Base-by-base conservation (phyloP, 2,113 vertebrate species). In the Chloroceryle aenea region DNA sequence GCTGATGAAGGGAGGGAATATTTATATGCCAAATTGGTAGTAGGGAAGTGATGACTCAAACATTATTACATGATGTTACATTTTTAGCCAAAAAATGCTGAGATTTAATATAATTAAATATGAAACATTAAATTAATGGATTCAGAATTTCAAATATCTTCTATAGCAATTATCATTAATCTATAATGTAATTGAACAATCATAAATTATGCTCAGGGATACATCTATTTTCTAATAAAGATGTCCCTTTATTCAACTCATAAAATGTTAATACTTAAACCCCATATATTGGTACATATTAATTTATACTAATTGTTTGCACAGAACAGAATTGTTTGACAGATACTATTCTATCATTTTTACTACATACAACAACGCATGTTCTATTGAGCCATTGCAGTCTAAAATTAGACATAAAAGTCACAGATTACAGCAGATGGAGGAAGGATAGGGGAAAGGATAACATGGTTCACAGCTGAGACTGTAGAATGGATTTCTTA, bases 101-200 rank as follows among this genome's bases (percentile, higher is more conserved):
- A 91, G n/a, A n/a, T n/a, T n/a, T 16, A 50, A 87, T 87, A 72
- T 95, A 74, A 92, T 95, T 95, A 95, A 95, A 82, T 74, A 94
- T 78, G 61, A 95, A 97, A 87, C 16, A 73, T 75, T 64, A 82
- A 34, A 91, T 91, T 62, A 95, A 81, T 92, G 14, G 56, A 78
- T 78, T 72, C 69, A 81, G 32, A 94, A 63, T 75, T 50, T 63
- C 77, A 81, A 90, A 81, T 21, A 59, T 78, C 66, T 81, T 86
- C 68, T 56, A 43, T 20, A 71, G 22, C 64, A 87, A 81, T 84
- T 90, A 63, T 78, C 68, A 32, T 90, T 81, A 93, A 85, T 90
- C 87, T 89, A 45, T 81, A 89, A 64, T 12, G 10, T 94, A 89
- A 84, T 38, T 64, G 56, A 43, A 43, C 11, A 75, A 85, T 50